phyloP scores from a whole-genome alignment of 2,888 invertebrate species.

The Hedychridium roseum region DNA sequence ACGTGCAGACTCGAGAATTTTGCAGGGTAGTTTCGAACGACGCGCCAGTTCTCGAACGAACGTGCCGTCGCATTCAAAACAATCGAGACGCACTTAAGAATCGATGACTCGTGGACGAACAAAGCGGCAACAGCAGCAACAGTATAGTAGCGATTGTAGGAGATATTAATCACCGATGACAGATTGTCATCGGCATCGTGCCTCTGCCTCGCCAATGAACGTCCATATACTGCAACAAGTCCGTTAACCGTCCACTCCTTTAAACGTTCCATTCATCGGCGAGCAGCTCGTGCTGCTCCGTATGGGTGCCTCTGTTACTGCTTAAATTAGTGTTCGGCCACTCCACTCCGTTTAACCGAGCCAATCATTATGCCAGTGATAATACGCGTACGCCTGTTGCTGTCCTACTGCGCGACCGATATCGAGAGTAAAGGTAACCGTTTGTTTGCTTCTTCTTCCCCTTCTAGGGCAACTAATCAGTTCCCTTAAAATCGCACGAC shows the following conservation, averaged over 20 bases:
- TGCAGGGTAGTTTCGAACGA: too few relatives aligned
- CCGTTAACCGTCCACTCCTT: conserved; percentile 11
- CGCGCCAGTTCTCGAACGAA: neutral
- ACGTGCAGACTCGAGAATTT: neutral
- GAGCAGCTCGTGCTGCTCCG: conserved; percentile 4
- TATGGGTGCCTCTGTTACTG: conserved; percentile 11
- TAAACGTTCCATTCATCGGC: conserved; percentile 11
- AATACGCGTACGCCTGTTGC: conserved; percentile 12
- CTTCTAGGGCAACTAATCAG: too few relatives aligned
- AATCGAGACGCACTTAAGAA: neutral
- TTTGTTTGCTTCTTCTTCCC: conserved; percentile 7
- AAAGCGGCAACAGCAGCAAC: neutral
- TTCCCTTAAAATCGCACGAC: too few relatives aligned
- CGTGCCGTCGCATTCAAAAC: neutral
- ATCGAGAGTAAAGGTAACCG: conserved; percentile 12
- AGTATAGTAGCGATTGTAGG: neutral
- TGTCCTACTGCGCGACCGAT: conserved; percentile 8
- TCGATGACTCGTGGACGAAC: neutral
- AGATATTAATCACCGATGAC: too few relatives aligned
- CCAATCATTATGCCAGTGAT: conserved; percentile 20
- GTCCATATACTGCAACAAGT: conserved; percentile 4
- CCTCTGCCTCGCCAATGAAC: neutral
- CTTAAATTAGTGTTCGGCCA: conserved; percentile 10
- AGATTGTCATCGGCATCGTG: neutral
- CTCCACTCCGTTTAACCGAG: conserved; percentile 5